Conservation (phyloP, 2,113 vertebrate species). For the Ancistrus triradiatus region DNA sequence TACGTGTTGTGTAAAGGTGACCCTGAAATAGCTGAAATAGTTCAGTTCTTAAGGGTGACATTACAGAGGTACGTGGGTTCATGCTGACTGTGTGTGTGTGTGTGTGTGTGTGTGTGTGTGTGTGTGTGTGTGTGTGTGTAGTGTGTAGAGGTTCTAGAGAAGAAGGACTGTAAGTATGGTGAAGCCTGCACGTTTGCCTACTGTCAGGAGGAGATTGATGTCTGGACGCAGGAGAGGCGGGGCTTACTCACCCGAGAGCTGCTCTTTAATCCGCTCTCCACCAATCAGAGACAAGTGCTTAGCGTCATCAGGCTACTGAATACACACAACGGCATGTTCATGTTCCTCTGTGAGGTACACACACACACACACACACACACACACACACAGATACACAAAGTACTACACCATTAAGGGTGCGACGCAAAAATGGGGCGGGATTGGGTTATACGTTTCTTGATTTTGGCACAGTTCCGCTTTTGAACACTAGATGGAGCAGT, state of each 20-base stretch:
- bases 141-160: constrained; percentile 79
- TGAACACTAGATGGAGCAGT: too few species aligned
- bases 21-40: too few species aligned
- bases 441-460: too few species aligned
- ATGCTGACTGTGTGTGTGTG: too few species aligned
- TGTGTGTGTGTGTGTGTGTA: background rate
- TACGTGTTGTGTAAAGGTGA: constrained; percentile 90
- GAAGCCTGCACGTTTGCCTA: constrained; percentile 94
- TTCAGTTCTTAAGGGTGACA: background rate
- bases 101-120: background rate
- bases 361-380: background rate
- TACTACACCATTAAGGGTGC: too few species aligned
- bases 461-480: too few species aligned
- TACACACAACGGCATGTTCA: constrained; percentile 84
- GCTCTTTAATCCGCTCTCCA: constrained; percentile 76
- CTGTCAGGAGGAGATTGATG: constrained; percentile 95
- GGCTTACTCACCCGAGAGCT: constrained; percentile 80
- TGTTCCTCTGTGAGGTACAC: constrained; percentile 89
- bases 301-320: constrained; percentile 79
- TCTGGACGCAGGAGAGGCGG: constrained; percentile 91
- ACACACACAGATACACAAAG: background rate
- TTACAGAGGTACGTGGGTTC: rapidly evolving
- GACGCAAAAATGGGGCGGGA: too few species aligned
- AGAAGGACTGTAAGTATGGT: constrained; percentile 84
- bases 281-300: constrained; percentile 71